These are phyloP conservation scores for Mastomys natalensis DNA, from an alignment of 2,113 vertebrate genomes.

Conservation along the genomic window DNA sequence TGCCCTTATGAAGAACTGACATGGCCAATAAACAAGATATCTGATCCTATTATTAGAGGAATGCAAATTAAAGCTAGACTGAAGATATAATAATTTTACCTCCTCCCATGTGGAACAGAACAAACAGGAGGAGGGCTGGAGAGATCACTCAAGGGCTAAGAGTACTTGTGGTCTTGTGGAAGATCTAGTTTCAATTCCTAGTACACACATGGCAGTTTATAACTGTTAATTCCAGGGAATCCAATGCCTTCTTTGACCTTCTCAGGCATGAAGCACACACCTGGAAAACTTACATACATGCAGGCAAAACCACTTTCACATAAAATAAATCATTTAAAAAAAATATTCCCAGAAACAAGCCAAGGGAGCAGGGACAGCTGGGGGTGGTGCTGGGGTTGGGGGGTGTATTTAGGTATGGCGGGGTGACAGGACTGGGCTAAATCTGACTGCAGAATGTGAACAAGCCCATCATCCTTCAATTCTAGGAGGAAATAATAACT, in stretches of 20 bases:
- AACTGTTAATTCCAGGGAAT: not conserved
- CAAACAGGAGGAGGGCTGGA: not conserved
- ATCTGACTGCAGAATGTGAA: constrained; percentile 1
- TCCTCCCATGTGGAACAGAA: not conserved
- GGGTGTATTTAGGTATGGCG: no score
- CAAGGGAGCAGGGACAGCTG: no score
- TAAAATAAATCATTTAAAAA: not conserved
- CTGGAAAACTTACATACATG: not conserved
- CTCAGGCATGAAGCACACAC: not conserved
- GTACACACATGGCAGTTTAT: not conserved
- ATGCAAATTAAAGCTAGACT: constrained; percentile 17
- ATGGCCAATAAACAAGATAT: not conserved
- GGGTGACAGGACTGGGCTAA: not conserved
- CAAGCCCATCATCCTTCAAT: not conserved
- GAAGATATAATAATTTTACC: not conserved
- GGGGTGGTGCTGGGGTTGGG: no score
- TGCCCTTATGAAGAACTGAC: not conserved
- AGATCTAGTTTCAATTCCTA: no score
- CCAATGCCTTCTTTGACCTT: not conserved
- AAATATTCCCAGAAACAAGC: constrained; percentile 12
- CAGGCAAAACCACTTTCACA: not conserved
- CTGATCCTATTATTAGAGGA: not conserved
- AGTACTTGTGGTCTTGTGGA: not conserved
- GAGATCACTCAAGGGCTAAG: not conserved
- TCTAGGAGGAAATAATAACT: not conserved